Conservation (phyloP, 2,797 vertebrate species). For the Varecia variegata region DNA sequence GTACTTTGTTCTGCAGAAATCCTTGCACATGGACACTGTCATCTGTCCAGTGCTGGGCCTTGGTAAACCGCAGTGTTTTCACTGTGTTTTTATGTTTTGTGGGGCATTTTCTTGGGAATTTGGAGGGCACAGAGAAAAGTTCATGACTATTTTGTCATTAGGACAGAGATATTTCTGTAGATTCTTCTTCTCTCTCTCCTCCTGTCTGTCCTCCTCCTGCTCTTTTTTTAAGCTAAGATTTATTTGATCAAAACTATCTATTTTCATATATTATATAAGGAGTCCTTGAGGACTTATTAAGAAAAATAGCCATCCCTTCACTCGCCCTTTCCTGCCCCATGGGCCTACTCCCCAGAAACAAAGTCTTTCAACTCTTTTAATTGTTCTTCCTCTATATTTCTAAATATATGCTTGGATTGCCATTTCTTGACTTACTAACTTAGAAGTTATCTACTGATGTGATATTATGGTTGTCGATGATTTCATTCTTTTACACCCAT, state of each 20-base stretch:
- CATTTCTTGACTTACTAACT: background rate
- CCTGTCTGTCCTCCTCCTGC: accelerated
- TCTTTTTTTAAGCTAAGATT: background rate
- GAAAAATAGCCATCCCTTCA: background rate
- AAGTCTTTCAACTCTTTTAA: background rate
- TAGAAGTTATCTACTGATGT: background rate
- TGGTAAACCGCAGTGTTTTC: background rate
- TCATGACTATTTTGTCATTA: background rate
- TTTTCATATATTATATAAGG: background rate
- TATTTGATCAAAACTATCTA: background rate
- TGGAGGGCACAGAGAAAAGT: background rate
- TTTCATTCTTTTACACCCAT: background rate
- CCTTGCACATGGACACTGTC: background rate
- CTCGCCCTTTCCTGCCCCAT: background rate
- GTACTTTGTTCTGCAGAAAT: background rate
- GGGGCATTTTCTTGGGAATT: background rate
- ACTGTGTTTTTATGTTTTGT: background rate
- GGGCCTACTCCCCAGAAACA: background rate
- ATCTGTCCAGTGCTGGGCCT: background rate
- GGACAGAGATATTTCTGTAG: background rate
- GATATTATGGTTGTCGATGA: background rate
- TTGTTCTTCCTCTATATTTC: background rate
- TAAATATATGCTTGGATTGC: background rate
- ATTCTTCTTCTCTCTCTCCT: background rate
- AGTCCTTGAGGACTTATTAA: background rate